Conservation (phyloP, 2,797 vertebrate genomes). For the Monodelphis domestica region DNA sequence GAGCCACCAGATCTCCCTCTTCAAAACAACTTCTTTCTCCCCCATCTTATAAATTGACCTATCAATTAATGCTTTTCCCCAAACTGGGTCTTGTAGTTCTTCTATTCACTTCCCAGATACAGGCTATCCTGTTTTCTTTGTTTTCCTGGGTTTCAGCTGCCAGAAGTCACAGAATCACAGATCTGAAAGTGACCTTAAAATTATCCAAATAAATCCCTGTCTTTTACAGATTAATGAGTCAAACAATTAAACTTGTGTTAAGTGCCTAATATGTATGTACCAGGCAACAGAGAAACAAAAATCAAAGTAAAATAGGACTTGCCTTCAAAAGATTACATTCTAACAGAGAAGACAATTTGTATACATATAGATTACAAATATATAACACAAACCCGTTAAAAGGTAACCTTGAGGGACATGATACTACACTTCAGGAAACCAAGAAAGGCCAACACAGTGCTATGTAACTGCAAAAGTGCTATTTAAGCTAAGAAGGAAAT, state of each 20-base stretch:
- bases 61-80: background rate
- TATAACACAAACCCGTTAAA: background rate
- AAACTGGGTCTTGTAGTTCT: background rate
- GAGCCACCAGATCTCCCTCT: background rate
- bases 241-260: background rate
- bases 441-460: background rate
- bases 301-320: background rate
- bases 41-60: background rate
- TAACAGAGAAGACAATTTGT: too few relatives aligned
- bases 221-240: background rate
- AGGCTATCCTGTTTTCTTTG: background rate
- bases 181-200: background rate
- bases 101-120: background rate
- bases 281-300: background rate
- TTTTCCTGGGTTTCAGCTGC: background rate
- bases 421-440: background rate
- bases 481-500: background rate
- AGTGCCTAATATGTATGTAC: background rate
- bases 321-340: background rate
- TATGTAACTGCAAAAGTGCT: too few relatives aligned
- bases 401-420: background rate
- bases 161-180: background rate
- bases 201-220: background rate
- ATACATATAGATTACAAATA: too few relatives aligned
- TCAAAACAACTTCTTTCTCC: background rate